These are phyloP conservation scores for Lapara coniferarum DNA, from an alignment of 2,888 invertebrate species.

Conservation along the genomic window DNA sequence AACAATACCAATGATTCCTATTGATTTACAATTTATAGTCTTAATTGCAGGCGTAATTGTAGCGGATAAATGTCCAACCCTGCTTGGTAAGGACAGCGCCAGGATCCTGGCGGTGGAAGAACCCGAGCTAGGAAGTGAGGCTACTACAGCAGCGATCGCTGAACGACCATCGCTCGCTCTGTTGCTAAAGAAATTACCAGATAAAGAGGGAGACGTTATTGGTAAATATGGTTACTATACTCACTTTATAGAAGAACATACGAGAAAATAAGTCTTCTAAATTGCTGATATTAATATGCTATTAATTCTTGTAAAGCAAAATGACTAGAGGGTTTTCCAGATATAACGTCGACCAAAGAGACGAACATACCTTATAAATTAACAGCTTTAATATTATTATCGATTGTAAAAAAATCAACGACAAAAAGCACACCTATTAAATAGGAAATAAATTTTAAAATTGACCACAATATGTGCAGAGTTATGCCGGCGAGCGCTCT, in stretches of 20 bases:
- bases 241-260: background rate
- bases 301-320: too few species aligned
- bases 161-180: conserved; percentile 72
- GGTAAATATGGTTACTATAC: conserved; percentile 44
- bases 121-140: conserved; percentile 57
- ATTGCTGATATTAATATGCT: too few species aligned
- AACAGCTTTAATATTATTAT: too few species aligned
- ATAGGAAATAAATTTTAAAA: background rate
- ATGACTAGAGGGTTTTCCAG: too few species aligned
- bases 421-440: too few species aligned
- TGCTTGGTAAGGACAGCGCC: conserved; percentile 64
- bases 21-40: too few species aligned
- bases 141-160: conserved; percentile 54
- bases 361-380: too few species aligned
- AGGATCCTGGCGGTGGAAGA: conserved; percentile 65
- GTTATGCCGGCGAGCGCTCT: conserved; percentile 61
- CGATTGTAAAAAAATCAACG: too few species aligned
- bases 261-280: too few species aligned
- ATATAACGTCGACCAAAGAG: too few species aligned
- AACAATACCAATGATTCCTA: too few species aligned
- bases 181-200: conserved; percentile 67
- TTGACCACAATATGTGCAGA: conserved; percentile 47
- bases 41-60: conserved; percentile 62
- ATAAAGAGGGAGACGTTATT: conserved; percentile 70
- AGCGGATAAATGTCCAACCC: conserved; percentile 74